Conservation (phyloP, 1,140 invertebrate species). For the Panulirus ornatus region DNA sequence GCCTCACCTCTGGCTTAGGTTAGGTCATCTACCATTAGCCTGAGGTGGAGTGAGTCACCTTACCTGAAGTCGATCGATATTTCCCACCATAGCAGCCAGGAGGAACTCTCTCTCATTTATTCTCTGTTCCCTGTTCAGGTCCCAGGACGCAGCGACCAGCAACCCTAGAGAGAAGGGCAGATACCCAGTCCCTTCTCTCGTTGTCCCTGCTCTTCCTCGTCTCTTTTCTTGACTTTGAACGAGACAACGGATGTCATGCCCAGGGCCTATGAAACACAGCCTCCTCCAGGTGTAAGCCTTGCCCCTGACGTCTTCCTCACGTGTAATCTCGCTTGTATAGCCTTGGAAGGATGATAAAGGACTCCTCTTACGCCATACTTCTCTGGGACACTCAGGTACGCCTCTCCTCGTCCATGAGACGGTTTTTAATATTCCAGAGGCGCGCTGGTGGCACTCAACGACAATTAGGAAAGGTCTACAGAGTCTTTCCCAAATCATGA, state of each 20-base stretch:
- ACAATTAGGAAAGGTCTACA: neutral
- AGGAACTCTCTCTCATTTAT: slow-evolving; percentile 67
- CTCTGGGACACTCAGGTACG: neutral
- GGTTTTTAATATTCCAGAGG: neutral
- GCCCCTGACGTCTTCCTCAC: neutral
- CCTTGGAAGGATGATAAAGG: neutral
- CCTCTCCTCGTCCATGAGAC: neutral
- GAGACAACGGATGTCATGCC: neutral
- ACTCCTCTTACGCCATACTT: neutral
- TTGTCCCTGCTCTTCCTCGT: neutral
- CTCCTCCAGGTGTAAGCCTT: neutral
- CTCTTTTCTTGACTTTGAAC: neutral
- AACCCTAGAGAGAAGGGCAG: neutral
- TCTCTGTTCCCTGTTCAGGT: neutral
- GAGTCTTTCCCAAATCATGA: neutral
- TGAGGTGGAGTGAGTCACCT: too few relatives aligned
- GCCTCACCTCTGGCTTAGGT: too few relatives aligned
- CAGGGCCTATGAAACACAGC: neutral
- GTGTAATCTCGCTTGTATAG: too few relatives aligned
- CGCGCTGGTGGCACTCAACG: neutral
- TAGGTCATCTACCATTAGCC: too few relatives aligned
- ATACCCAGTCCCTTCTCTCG: neutral
- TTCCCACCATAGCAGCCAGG: slow-evolving; percentile 69
- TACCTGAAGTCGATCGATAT: slow-evolving; percentile 57
- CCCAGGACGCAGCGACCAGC: slow-evolving; percentile 19